Conservation (phyloP, 2,797 vertebrate genomes). For the Myotis vivesi region DNA sequence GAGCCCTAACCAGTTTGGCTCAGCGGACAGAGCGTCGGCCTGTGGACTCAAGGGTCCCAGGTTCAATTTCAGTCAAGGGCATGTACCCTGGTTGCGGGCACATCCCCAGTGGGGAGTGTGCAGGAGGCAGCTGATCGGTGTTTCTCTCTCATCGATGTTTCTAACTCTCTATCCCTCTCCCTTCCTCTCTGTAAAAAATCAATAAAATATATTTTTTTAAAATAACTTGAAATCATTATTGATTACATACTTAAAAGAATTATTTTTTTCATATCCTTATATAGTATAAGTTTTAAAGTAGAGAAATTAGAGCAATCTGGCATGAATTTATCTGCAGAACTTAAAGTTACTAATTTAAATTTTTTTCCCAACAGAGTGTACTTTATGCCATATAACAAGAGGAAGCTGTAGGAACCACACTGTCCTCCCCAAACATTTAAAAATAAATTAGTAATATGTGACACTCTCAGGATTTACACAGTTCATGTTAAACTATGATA, state of each 20-base stretch:
- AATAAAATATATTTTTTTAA: background rate
- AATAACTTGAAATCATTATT: background rate
- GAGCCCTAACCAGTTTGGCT: background rate
- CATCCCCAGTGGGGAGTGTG: no score
- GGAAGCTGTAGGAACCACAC: background rate
- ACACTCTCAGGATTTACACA: background rate
- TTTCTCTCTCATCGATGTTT: no score
- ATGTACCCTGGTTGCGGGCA: no score
- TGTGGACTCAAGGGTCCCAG: no score
- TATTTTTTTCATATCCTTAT: background rate
- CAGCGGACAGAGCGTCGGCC: no score
- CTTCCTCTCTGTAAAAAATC: no score
- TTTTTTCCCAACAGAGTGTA: background rate
- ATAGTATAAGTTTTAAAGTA: background rate
- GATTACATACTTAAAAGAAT: background rate
- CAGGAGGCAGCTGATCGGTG: no score
- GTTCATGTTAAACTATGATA: background rate
- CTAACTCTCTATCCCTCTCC: no score
- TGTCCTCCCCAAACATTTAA: background rate
- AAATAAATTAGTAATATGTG: background rate
- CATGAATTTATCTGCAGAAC: background rate
- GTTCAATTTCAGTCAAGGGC: no score
- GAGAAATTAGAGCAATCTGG: background rate
- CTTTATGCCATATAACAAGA: constrained; percentile 1
- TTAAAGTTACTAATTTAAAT: background rate